Conservation (phyloP, 2,888 invertebrate species). For the Athrips mouffetella region DNA sequence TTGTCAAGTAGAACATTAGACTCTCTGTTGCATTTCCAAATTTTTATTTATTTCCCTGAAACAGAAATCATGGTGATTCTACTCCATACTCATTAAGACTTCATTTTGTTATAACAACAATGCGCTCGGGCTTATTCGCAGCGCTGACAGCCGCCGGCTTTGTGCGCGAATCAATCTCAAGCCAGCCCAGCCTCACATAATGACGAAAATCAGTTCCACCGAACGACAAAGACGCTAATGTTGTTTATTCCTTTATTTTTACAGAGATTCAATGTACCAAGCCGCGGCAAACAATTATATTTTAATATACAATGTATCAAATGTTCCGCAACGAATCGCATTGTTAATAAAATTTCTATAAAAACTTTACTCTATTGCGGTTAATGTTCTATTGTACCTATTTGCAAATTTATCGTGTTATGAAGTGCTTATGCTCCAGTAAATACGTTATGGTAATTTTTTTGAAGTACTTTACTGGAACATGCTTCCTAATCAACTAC, state of each 20-base stretch:
- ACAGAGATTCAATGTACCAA: conserved; percentile 37
- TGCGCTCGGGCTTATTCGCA: conserved; percentile 54
- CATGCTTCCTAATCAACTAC: too few species aligned
- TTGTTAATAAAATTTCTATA: conserved; percentile 11
- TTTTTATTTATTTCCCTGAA: too few species aligned
- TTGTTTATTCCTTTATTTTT: conserved; percentile 53
- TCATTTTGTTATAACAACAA: conserved; percentile 75
- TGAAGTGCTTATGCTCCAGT: too few species aligned
- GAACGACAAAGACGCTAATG: conserved; percentile 61
- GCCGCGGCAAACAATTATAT: conserved; percentile 26
- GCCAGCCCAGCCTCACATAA: conserved; percentile 59
- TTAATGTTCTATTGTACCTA: too few species aligned
- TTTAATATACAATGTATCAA: conserved; percentile 19
- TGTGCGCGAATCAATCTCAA: conserved; percentile 72
- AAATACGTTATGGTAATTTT: too few species aligned
- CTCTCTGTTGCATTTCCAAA: too few species aligned
- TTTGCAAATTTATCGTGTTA: too few species aligned
- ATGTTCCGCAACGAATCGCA: conserved; percentile 16
- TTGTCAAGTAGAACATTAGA: too few species aligned
- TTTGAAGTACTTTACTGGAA: too few species aligned
- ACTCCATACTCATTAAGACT: conserved; percentile 70
- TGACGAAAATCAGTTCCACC: conserved; percentile 70
- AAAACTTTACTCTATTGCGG: too few species aligned
- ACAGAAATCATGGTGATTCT: conserved; percentile 19
- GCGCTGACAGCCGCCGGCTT: conserved; percentile 56